These are phyloP conservation scores for Oryzias celebensis DNA, from an alignment of 2,113 vertebrate species.

Conservation along the genomic window DNA sequence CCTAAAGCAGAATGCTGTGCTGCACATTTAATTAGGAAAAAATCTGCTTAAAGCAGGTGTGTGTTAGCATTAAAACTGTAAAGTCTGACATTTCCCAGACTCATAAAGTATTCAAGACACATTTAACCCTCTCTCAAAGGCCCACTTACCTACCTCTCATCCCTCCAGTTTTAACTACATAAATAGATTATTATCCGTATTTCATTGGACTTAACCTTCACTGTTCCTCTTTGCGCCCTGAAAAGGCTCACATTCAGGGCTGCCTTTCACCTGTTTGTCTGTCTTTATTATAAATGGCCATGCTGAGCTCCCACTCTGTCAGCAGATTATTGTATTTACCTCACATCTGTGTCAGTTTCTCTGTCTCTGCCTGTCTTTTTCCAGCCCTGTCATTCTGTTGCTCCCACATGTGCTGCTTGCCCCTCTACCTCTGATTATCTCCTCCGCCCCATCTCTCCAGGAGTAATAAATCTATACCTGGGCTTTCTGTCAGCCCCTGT, in stretches of 20 bases:
- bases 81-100: slow-evolving; percentile 3
- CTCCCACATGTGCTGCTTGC: slow-evolving; percentile 55
- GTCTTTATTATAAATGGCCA: slow-evolving; percentile 45
- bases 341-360: slow-evolving; percentile 40
- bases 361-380: slow-evolving; percentile 39
- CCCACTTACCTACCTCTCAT: slow-evolving; percentile 19
- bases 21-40: slow-evolving; percentile 1
- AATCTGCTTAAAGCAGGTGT: background rate
- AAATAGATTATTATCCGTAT: slow-evolving; percentile 55
- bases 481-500: slow-evolving; percentile 45
- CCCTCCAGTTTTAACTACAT: slow-evolving; percentile 32
- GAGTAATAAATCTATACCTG: slow-evolving; percentile 57
- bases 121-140: slow-evolving; percentile 24
- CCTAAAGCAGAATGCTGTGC: background rate
- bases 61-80: slow-evolving; percentile 1
- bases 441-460: slow-evolving; percentile 62
- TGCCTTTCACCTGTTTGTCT: slow-evolving; percentile 47
- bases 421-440: slow-evolving; percentile 71
- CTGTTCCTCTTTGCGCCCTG: slow-evolving; percentile 29
- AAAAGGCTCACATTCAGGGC: slow-evolving; percentile 50
- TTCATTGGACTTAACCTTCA: slow-evolving; percentile 46
- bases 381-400: slow-evolving; percentile 40
- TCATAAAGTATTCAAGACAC: slow-evolving; percentile 14
- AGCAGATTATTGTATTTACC: slow-evolving; percentile 53
- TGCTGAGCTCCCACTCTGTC: slow-evolving; percentile 23